Evolutionary conservation across 2,888 invertebrate species (phyloP), one percentile per base, ranked within the genome.

Genomic region (Drosophila nigricruria): DNA sequence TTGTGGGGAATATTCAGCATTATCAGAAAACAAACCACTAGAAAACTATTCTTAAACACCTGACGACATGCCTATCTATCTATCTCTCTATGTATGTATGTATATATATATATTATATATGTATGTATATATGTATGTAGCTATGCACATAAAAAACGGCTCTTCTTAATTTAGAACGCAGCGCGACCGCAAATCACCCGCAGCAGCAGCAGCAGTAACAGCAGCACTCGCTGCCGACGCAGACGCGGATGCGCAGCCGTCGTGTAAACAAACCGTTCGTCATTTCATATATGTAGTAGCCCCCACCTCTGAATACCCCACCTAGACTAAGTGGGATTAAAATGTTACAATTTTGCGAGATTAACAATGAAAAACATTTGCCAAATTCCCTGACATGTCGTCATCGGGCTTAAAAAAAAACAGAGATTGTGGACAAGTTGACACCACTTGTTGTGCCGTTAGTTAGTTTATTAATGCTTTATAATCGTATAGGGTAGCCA

Each of bases 41-140:
- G 67, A 82, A 49, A 82, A 85, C 85, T 84, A 84, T 84, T 84
- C 83, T 84, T 82, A 81, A 82, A 80, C 84, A 84, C 84, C 84
- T 84, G 84, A 84, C 79, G 80, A 80, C 79, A 83, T 74, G 82
- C 64, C 77, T 54, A 66, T 36, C 43, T 57, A 38, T 60, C 18
- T 25, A 9, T 53, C 36, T 27, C 9, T 58, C 0, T 65, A 6
- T 30, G 12, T 47, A 10, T 34, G 5, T 47, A 60, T 27, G 18
- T 64, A 61, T 62, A 47, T 30, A 30, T 38, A 6, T 38, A 23
- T 42, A 18, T 18, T 73, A 54, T 64, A 53, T 43, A 23, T 23
- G 5, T 52, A 10, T 40, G 14, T 42, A 6, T 23, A 5, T 47
- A 53, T 27, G 32, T 70, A 56, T 65, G 50, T 54, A 20, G 27